These are phyloP conservation scores for Athripsodes cinereus DNA, from an alignment of 2,888 invertebrate species.

Conservation along the genomic window DNA sequence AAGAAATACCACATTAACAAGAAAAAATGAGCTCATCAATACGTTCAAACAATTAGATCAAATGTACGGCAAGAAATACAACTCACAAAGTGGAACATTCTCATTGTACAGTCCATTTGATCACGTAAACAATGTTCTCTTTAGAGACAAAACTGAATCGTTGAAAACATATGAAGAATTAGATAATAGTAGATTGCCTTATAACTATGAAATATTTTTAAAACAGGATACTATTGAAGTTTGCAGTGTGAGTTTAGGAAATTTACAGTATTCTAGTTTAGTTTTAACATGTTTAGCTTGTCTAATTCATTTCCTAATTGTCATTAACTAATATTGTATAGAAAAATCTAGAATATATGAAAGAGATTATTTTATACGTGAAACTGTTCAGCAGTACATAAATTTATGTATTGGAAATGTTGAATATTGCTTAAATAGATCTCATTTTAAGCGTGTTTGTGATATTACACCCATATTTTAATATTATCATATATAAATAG, in stretches of 20 bases:
- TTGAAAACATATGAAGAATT: slow-evolving; percentile 36
- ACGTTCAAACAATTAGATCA: slow-evolving; percentile 64
- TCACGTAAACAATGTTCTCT: slow-evolving; percentile 57
- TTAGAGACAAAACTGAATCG: slow-evolving; percentile 52
- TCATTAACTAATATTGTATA: too few relatives aligned
- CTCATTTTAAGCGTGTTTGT: too few relatives aligned
- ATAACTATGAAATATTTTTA: slow-evolving; percentile 37
- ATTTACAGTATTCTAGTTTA: neutral
- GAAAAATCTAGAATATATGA: too few relatives aligned
- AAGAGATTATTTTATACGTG: too few relatives aligned
- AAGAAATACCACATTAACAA: slow-evolving; percentile 48
- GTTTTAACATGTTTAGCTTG: neutral
- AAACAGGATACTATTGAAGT: slow-evolving; percentile 13
- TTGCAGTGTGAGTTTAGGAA: slow-evolving; percentile 7
- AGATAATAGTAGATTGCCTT: slow-evolving; percentile 36
- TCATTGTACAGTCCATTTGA: slow-evolving; percentile 66
- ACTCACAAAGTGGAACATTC: slow-evolving; percentile 55
- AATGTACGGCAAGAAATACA: slow-evolving; percentile 59
- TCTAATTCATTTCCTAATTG: too few relatives aligned
- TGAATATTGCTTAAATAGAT: too few relatives aligned
- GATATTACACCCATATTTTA: too few relatives aligned
- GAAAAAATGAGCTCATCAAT: slow-evolving; percentile 63
- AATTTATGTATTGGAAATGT: too few relatives aligned
- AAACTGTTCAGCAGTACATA: too few relatives aligned
- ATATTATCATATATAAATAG: too few relatives aligned